These are phyloP conservation scores for Gambusia affinis DNA, from an alignment of 2,113 vertebrate species.

Conservation along the genomic window DNA sequence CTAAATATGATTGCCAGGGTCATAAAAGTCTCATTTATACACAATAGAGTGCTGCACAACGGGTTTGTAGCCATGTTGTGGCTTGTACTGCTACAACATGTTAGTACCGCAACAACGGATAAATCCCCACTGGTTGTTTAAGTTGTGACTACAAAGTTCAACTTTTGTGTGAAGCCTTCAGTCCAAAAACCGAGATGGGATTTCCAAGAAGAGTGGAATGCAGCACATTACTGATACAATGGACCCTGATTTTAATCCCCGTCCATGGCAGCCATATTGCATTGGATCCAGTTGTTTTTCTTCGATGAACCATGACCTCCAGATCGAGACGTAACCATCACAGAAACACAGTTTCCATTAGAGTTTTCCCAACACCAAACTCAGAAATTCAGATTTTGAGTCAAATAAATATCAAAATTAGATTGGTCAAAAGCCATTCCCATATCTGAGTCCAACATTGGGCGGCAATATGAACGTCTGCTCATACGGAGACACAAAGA, in stretches of 20 bases:
- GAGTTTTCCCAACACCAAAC: background rate
- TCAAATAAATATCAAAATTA: background rate
- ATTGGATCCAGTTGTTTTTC: background rate
- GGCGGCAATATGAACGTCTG: background rate
- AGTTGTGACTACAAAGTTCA: too few relatives aligned
- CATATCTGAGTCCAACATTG: background rate
- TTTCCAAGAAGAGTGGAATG: background rate
- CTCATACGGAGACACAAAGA: conserved; percentile 25
- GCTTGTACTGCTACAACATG: too few relatives aligned
- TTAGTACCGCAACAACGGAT: too few relatives aligned
- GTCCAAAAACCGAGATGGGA: too few relatives aligned
- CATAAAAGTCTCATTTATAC: background rate
- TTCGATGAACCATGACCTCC: background rate
- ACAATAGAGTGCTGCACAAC: background rate
- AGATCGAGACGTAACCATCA: background rate
- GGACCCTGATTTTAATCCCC: background rate
- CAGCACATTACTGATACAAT: background rate
- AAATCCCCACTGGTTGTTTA: too few relatives aligned
- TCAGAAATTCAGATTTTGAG: background rate
- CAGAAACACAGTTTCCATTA: background rate
- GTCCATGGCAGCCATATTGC: background rate
- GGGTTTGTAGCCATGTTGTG: background rate
- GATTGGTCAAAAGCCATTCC: background rate
- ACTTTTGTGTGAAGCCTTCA: too few relatives aligned
- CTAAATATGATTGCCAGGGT: background rate